Percentiles rank a stretch among this genome's conserved stretches.
These are phyloP conservation scores for Sycobia sp. DNA, from an alignment of 1,140 invertebrate species.

Conservation along the genomic window DNA sequence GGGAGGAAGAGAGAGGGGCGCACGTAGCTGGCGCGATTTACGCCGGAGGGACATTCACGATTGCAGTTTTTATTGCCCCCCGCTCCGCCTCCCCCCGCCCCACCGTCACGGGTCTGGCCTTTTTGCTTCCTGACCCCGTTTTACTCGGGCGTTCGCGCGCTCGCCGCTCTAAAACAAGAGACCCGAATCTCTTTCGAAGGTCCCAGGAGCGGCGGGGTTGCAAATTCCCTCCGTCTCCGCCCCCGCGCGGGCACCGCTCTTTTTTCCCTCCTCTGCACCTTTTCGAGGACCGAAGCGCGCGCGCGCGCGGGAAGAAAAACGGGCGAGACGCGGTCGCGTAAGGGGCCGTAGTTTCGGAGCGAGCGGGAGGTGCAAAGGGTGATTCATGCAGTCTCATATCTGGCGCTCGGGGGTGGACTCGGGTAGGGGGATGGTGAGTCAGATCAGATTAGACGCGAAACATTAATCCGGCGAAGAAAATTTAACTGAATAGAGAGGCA, in stretches of 20 bases:
- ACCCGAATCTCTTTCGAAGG: conserved; percentile 8
- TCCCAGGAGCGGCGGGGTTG: background rate
- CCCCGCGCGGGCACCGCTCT: too few species aligned
- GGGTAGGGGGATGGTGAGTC: conserved; percentile 20
- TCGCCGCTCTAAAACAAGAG: conserved; percentile 8
- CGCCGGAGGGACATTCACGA: background rate
- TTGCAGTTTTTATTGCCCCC: conserved; percentile 26
- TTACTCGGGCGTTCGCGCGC: background rate
- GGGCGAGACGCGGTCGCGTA: background rate
- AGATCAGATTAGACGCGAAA: conserved; percentile 10
- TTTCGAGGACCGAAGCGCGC: too few species aligned
- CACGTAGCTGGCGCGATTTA: background rate
- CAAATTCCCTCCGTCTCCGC: conserved; percentile 4
- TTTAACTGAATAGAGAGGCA: too few species aligned
- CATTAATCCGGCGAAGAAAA: too few species aligned
- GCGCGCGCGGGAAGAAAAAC: too few species aligned
- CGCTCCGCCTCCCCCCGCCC: too few species aligned
- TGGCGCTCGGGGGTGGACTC: too few species aligned
- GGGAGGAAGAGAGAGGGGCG: background rate
- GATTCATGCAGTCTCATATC: conserved; percentile 14
- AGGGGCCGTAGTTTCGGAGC: background rate
- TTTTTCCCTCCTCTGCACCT: too few species aligned
- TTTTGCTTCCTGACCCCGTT: conserved; percentile 1
- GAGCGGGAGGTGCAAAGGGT: background rate
- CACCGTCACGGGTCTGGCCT: background rate